phyloP scores from a whole-genome alignment of 2,113 vertebrate species.

The Madoqua kirkii region DNA sequence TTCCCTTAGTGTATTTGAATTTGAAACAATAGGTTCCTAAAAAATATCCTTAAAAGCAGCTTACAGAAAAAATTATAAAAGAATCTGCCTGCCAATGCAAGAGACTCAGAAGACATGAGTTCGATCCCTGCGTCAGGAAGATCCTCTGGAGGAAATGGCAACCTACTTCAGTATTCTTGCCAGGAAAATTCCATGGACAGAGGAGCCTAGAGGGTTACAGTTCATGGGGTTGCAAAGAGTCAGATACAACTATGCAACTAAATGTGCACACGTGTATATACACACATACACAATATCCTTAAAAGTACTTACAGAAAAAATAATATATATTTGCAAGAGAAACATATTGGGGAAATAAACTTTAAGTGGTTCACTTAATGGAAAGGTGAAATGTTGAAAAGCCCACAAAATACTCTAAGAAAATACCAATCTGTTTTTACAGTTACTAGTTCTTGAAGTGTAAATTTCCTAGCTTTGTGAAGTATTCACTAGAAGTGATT shows the following conservation, averaged over 20 bases:
- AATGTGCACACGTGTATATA: not conserved
- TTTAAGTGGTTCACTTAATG: slow-evolving; percentile 6
- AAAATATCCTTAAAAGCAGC: slow-evolving; percentile 13
- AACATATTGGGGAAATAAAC: not conserved
- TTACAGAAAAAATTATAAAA: not conserved
- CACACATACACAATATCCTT: not conserved
- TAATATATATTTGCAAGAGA: not conserved
- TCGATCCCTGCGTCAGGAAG: not conserved
- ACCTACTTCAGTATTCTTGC: not conserved
- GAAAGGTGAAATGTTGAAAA: not conserved
- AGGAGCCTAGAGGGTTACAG: not conserved
- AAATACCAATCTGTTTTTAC: not conserved
- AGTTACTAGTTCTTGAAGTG: slow-evolving; percentile 4
- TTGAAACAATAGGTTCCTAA: not conserved
- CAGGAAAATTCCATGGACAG: not conserved
- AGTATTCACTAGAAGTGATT: not conserved
- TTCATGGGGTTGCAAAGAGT: not conserved
- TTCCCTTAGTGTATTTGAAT: not conserved
- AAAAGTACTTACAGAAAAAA: not conserved
- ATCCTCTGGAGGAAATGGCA: not conserved
- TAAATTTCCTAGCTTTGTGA: not conserved
- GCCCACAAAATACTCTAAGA: not conserved
- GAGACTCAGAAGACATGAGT: not conserved
- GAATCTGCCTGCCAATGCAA: not conserved
- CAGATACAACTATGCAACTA: not conserved